phyloP scores from a whole-genome alignment of 2,113 vertebrate genomes.

The Gymnorhina tibicen region DNA sequence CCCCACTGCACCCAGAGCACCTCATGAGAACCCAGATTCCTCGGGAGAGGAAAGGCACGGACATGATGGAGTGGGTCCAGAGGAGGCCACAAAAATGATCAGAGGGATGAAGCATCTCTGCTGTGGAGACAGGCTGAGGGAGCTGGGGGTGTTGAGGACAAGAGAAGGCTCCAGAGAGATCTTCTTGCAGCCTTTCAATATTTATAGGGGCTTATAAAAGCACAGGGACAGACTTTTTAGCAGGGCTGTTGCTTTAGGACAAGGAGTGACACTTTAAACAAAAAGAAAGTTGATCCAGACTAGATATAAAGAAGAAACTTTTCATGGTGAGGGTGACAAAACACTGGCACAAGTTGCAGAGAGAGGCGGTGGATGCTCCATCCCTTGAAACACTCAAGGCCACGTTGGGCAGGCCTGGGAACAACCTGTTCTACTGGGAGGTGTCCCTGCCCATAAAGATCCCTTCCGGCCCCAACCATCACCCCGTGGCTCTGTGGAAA shows the following conservation, averaged over 20 bases:
- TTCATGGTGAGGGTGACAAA: background rate
- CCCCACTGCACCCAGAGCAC: background rate
- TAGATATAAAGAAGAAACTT: background rate
- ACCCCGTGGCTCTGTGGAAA: accelerated
- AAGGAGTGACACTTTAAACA: background rate
- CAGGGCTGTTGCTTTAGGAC: background rate
- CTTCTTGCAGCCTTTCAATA: accelerated
- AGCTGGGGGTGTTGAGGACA: background rate
- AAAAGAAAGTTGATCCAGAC: background rate
- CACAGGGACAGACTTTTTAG: background rate
- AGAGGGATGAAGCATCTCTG: background rate
- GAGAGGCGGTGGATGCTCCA: background rate
- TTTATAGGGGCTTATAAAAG: background rate
- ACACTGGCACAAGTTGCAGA: background rate
- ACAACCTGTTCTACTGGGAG: background rate
- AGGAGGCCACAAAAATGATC: background rate
- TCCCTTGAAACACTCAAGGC: background rate
- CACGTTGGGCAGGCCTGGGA: background rate
- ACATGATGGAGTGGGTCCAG: accelerated
- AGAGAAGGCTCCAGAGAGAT: background rate
- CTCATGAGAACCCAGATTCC: accelerated
- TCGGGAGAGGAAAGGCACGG: background rate
- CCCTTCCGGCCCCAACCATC: background rate
- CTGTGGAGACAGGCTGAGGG: background rate
- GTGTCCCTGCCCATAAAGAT: background rate